Evolutionary conservation across 2,797 vertebrate genomes (phyloP), one percentile per base, ranked within the genome.

Genomic region (Chelidonichthys spinosus): DNA sequence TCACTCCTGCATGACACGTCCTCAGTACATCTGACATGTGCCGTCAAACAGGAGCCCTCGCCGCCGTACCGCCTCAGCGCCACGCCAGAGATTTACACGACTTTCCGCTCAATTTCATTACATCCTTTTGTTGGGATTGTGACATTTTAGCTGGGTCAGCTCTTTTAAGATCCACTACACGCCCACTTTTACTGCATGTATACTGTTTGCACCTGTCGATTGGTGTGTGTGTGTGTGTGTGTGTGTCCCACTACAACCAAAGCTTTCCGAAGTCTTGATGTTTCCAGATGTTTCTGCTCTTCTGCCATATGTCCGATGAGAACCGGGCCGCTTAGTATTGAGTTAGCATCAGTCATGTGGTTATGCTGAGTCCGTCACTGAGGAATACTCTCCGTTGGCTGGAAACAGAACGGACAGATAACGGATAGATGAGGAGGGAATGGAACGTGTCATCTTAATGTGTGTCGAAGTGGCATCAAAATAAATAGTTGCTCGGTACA

Each of bases 301-400:
- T 60, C 66, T 80, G 63, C 70, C 67, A 62, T 81, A 74, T 84
- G 61, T 82, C 82, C 76, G 78, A 43, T 76, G 67, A 82, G 86
- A 87, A 85, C 69, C 49, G 53, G 58, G 84, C 84, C 42, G 73
- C 85, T 92, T 87, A 44, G 54, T 86, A 95, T 92, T 91, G 92
- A 96, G 95, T 96, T 93, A 35, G 91, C 85, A 89, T 94, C 92
- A 93, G 76, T 94, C 77, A 75, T 79, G 88, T 83, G 82, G 85
- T 91, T 91, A 83, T 88, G 78, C 90, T 54, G 82, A 70, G 85
- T 73, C 63, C 54, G 72, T 77, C 85, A 69, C 65, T 92, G 87
- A 93, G 91, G 92, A 94, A 91, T 89, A 89, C 90, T 85, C 82
- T 84, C 80, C 80, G 80, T 2, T 88, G 60, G 89, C 87, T 86